These are phyloP conservation scores for Cladorhizidae sp. DNA, from an alignment of 37 sponge, comb jelly and placozoan genomes.

Conservation along the genomic window DNA sequence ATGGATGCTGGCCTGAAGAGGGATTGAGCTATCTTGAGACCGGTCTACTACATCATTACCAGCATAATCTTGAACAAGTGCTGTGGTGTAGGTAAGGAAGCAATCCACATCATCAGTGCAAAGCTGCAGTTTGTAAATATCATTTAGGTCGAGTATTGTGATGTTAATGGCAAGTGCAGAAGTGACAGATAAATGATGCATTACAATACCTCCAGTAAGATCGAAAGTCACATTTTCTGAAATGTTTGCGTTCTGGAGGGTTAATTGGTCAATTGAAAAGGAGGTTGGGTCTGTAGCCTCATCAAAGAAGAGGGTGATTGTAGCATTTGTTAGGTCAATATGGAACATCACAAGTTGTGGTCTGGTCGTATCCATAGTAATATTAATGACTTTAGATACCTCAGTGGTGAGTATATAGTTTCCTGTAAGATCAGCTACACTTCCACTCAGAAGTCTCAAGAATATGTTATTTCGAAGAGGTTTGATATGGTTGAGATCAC, in stretches of 20 bases:
- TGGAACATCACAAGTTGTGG: slow-evolving; percentile 69
- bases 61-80: slow-evolving; percentile 53
- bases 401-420: slow-evolving; percentile 28
- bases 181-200: slow-evolving; percentile 40
- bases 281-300: slow-evolving; percentile 62
- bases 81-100: slow-evolving; percentile 28
- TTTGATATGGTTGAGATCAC: slow-evolving; percentile 77
- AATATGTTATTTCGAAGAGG: slow-evolving; percentile 39
- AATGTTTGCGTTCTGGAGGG: slow-evolving; percentile 39
- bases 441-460: slow-evolving; percentile 31
- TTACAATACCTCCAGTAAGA: slow-evolving; percentile 65
- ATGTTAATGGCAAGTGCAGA: slow-evolving; percentile 55
- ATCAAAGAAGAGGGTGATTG: slow-evolving; percentile 60
- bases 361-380: slow-evolving; percentile 44
- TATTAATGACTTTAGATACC: slow-evolving; percentile 9
- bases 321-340: slow-evolving; percentile 74
- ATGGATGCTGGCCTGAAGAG: slow-evolving; percentile 23
- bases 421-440: slow-evolving; percentile 60
- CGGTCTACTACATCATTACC: slow-evolving; percentile 31
- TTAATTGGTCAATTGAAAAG: slow-evolving; percentile 45
- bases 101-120: slow-evolving; percentile 54
- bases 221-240: slow-evolving; percentile 12
- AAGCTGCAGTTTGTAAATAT: slow-evolving; percentile 59
- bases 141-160: slow-evolving; percentile 63
- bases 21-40: slow-evolving; percentile 4